Evolutionary conservation across 2,797 vertebrate species (phyloP), one percentile per base, ranked within the genome.

Genomic region (Scarus forsteni): DNA sequence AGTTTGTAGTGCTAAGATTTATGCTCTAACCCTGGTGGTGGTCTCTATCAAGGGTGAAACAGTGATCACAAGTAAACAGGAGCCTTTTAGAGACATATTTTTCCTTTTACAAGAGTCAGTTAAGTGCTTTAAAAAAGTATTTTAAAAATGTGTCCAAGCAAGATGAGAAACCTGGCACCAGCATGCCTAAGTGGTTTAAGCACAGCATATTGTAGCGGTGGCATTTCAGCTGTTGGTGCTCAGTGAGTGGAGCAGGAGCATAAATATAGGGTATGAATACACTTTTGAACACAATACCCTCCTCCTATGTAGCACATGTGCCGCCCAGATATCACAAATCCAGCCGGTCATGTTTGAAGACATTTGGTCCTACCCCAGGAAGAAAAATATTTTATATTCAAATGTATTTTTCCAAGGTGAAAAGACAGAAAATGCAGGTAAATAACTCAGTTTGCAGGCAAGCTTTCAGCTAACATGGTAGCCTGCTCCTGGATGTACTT

Each of bases 151-250:
- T 90, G 86, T 81, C 78, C 6, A 8, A 69, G 80, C 69, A 42
- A 91, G 88, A 90, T 85, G 90, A 89, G 90, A 89, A 90, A 88
- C 84, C 77, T 75, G 85, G 86, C 86, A 88, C 86, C 77, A 62
- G 84, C 81, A 71, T 88, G 83, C 70, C 86, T 89, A 92, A 92
- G 91, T 60, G 89, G 81, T 91, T 90, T 90, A 89, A 89, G 87
- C 79, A 27, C 70, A 60, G 81, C 79, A 66, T 88, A 89, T 92
- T 88, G 86, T 43, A 78, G 58, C 48, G 73, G 75, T 86, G 83
- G 80, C 85, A 83, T 86, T 91, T 92, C 86, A 92, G 90, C 91
- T 93, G 92, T 90, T 85, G 50, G 62, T 19, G 73, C 79, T 85
- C 87, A 85, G 76, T 52, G 66, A 81, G 81, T 60, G 61, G 50